Evolutionary conservation across 2,113 vertebrate species (phyloP).

Genomic region (Coturnix japonica): DNA sequence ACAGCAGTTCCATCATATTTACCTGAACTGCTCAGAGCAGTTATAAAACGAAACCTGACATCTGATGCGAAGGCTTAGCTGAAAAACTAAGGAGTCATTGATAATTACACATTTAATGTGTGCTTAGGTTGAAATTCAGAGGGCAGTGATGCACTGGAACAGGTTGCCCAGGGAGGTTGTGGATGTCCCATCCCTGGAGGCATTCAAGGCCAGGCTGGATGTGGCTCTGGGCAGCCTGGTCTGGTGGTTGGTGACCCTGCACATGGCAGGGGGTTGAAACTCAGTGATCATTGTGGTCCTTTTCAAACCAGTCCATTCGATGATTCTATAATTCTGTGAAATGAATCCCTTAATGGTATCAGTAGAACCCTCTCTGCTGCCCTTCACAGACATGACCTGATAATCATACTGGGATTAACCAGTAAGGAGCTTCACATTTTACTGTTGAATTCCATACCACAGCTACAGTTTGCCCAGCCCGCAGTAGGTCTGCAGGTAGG

Average conservation of each 20-base stretch:
- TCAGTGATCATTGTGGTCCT: too few relatives aligned
- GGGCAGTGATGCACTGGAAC: too few relatives aligned
- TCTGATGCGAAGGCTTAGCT: not conserved
- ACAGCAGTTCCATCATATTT: not conserved
- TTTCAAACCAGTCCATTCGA: too few relatives aligned
- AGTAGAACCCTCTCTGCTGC: not conserved
- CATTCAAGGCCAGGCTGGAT: too few relatives aligned
- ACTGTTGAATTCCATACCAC: not conserved
- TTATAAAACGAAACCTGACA: not conserved
- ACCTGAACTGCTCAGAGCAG: not conserved
- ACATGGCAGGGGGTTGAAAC: too few relatives aligned
- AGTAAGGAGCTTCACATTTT: rapidly evolving
- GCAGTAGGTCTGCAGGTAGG: too few relatives aligned
- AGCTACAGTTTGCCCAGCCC: not conserved
- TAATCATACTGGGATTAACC: not conserved
- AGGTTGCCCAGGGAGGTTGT: too few relatives aligned
- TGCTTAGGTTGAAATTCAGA: not conserved
- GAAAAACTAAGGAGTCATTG: not conserved
- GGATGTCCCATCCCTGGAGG: too few relatives aligned
- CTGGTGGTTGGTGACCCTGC: too few relatives aligned
- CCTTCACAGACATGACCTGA: not conserved
- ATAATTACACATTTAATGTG: not conserved
- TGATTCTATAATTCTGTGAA: too few relatives aligned
- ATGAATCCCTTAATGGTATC: not conserved
- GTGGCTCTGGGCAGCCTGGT: too few relatives aligned